phyloP scores from a whole-genome alignment of 2,888 invertebrate genomes.

The Hoplodrina blanda region DNA sequence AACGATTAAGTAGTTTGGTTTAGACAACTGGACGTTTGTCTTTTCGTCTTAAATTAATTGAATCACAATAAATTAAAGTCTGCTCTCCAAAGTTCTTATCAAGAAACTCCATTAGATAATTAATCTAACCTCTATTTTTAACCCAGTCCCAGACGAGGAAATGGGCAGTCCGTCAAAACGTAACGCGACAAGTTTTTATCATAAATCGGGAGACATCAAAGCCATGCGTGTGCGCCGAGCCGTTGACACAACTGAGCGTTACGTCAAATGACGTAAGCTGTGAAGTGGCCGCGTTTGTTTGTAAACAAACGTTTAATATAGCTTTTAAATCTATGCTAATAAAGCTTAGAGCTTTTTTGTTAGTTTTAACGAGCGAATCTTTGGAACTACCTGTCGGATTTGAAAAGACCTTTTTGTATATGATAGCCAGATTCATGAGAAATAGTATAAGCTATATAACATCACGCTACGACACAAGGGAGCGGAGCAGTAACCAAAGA shows the following conservation, averaged over 20 bases:
- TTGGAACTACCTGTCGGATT: no score
- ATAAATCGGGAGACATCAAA: conserved; percentile 77
- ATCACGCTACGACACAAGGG: no score
- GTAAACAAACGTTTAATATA: conserved; percentile 50
- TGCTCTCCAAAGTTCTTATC: conserved; percentile 15
- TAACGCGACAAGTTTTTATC: conserved; percentile 65
- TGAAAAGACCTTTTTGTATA: no score
- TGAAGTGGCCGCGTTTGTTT: conserved; percentile 56
- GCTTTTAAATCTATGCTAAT: conserved; percentile 14
- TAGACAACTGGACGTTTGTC: background rate
- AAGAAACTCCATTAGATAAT: conserved; percentile 26
- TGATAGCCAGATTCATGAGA: no score
- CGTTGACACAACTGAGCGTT: conserved; percentile 37
- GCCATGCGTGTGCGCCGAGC: conserved; percentile 54
- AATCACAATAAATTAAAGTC: background rate
- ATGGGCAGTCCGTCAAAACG: conserved; percentile 65
- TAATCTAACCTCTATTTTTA: conserved; percentile 48
- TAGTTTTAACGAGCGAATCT: no score
- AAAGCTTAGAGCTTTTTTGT: no score
- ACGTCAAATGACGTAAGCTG: conserved; percentile 46
- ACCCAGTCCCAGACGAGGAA: conserved; percentile 58
- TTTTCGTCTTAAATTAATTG: conserved; percentile 8
- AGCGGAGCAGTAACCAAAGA: no score
- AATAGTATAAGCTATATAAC: no score
- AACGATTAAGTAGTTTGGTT: background rate